Base-by-base conservation (phyloP, 2,113 vertebrate genomes). In the Forbesichthys papilliferus region DNA sequence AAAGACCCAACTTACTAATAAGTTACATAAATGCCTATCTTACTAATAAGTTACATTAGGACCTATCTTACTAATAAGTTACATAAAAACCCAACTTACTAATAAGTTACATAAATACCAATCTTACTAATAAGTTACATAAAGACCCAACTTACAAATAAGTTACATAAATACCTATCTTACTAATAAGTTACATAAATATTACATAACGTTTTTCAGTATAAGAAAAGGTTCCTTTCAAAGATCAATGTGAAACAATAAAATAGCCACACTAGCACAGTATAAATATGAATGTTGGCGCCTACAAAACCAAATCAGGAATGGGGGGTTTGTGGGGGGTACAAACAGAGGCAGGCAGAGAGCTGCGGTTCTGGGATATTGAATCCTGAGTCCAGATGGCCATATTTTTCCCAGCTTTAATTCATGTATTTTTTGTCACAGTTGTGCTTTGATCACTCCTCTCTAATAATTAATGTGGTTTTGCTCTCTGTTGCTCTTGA, bases 361-460 rank as follows among this genome's bases (percentile, higher is more conserved):
- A 9, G 55, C 55, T 10, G 54, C 10, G 70, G 75, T 81, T 87
- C 75, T 77, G 84, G 84, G 82, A 86, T 80, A 78, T 76, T 83
- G 85, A 82, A 81, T 74, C 68, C 81, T 84, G 67, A 4, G 79
- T 86, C 88, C 90, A 91, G 90, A 90, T 91, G 87, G 90, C 68
- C 10, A 78, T 85, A 81, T 90, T 85, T 85, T 74, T 48, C 77
- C 27, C 75, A 75, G 79, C 78, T 87, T 88, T 86, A 88, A 90
- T 89, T 90, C 84, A 88, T 91, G 86, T 90, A 90, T 91, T 89
- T 89, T 83, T 84, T 87, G 88, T 90, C 88, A 89, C 90, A 90
- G 87, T 89, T 78, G 82, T 60, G 87, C 88, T 91, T 90, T 91
- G 90, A 91, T 91, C 86, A 72, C 81, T 73, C 72, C 85, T 85